Conservation (phyloP, 1,140 invertebrate genomes). For the Drosophila murphyi region DNA sequence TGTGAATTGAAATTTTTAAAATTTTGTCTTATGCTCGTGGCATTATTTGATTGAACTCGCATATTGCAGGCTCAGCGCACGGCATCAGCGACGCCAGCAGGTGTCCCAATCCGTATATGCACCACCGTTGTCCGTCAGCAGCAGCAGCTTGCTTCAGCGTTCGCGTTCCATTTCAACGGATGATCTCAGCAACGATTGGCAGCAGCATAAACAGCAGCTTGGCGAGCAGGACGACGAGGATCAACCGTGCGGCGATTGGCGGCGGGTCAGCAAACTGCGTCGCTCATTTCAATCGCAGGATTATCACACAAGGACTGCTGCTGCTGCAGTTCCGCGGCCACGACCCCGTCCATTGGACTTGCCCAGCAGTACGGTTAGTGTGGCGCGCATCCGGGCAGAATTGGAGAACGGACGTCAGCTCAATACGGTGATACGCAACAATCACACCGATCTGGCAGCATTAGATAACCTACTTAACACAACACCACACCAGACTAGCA, state of each 20-base stretch:
- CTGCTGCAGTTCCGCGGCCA: not conserved
- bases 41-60: slow-evolving; percentile 55
- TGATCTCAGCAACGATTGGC: slow-evolving; percentile 79
- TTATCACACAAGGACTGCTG: slow-evolving; percentile 46
- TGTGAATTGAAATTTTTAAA: slow-evolving; percentile 39
- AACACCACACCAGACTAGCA: slow-evolving; percentile 34
- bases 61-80: slow-evolving; percentile 67
- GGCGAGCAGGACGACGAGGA: slow-evolving; percentile 52
- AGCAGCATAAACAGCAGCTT: slow-evolving; percentile 24
- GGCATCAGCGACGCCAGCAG: slow-evolving; percentile 79
- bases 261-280: slow-evolving; percentile 86
- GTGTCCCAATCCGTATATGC: slow-evolving; percentile 75
- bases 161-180: slow-evolving; percentile 83
- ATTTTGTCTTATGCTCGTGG: slow-evolving; percentile 29
- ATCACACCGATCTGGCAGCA: slow-evolving; percentile 85
- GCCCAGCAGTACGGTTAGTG: slow-evolving; percentile 85
- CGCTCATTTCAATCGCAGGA: slow-evolving; percentile 87
- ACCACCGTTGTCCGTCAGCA: slow-evolving; percentile 43
- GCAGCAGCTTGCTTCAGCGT: slow-evolving; percentile 58
- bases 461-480: slow-evolving; percentile 85
- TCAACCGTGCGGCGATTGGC: slow-evolving; percentile 85
- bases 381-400: slow-evolving; percentile 85
- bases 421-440: slow-evolving; percentile 85
- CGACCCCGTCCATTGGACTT: slow-evolving; percentile 85
- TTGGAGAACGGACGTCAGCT: slow-evolving; percentile 85